Conservation (phyloP, 2,797 vertebrate genomes). For the Scolopax rusticola region DNA sequence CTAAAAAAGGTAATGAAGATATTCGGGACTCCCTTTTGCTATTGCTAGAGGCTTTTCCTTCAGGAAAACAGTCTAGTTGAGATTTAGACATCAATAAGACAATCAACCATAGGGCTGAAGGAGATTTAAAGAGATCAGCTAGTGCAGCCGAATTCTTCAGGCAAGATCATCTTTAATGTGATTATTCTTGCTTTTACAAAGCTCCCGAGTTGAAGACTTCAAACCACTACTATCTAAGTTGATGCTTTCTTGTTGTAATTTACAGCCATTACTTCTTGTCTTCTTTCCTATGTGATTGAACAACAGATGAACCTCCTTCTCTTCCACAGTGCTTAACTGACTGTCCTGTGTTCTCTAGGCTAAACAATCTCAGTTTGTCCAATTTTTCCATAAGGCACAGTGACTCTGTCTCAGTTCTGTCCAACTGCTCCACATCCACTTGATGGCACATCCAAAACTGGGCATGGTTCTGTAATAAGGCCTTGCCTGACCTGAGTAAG, state of each 20-base stretch:
- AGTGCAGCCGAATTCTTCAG: background rate
- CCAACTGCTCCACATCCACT: background rate
- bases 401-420: background rate
- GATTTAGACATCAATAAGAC: background rate
- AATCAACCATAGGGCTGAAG: background rate
- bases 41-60: background rate
- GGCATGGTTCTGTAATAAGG: background rate
- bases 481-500: background rate
- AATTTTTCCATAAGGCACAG: background rate
- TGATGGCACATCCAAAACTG: background rate
- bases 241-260: background rate
- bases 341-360: background rate
- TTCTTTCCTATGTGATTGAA: background rate
- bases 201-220: background rate
- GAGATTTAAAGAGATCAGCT: background rate
- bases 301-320: background rate
- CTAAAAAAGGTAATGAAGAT: background rate
- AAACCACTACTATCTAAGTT: background rate
- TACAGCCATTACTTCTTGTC: background rate
- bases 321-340: background rate
- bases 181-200: background rate
- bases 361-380: background rate
- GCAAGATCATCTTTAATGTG: background rate
- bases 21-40: background rate
- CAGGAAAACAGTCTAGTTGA: background rate